Conservation (phyloP, 2,888 invertebrate genomes). For the Elmis aenea region DNA sequence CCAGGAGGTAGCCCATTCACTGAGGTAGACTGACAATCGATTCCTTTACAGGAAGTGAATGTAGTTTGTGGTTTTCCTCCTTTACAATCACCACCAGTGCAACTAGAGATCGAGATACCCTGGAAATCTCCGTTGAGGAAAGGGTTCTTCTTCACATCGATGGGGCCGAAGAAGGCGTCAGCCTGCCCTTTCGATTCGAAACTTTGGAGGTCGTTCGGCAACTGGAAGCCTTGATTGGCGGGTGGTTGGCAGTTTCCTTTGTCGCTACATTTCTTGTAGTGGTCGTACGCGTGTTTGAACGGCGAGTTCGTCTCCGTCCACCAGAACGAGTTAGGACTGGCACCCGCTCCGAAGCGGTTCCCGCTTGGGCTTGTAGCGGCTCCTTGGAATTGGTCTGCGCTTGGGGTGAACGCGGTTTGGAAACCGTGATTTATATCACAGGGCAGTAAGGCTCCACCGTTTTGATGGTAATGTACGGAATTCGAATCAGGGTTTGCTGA, state of each 20-base stretch:
- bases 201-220: neutral
- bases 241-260: constrained; percentile 33
- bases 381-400: neutral
- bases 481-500: constrained; percentile 24
- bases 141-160: constrained; percentile 37
- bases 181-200: neutral
- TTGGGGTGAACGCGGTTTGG: no score
- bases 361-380: neutral
- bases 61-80: constrained; percentile 21
- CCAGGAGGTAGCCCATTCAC: constrained; percentile 2
- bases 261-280: constrained; percentile 39
- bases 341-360: constrained; percentile 41
- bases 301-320: constrained; percentile 59
- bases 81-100: constrained; percentile 25
- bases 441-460: constrained; percentile 14
- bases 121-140: constrained; percentile 36
- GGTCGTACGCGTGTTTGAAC: constrained; percentile 49
- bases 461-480: constrained; percentile 35
- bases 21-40: constrained; percentile 24
- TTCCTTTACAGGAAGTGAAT: constrained; percentile 17
- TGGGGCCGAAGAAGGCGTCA: constrained; percentile 2
- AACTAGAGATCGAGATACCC: constrained; percentile 36
- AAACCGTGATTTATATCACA: no score
- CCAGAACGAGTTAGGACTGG: no score
- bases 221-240: constrained; percentile 6